A percentile compares a stretch with the other conserved stretches of the same genome.
phyloP scores from a whole-genome alignment of 2,888 invertebrate species.

The Serrognathus titanus region DNA sequence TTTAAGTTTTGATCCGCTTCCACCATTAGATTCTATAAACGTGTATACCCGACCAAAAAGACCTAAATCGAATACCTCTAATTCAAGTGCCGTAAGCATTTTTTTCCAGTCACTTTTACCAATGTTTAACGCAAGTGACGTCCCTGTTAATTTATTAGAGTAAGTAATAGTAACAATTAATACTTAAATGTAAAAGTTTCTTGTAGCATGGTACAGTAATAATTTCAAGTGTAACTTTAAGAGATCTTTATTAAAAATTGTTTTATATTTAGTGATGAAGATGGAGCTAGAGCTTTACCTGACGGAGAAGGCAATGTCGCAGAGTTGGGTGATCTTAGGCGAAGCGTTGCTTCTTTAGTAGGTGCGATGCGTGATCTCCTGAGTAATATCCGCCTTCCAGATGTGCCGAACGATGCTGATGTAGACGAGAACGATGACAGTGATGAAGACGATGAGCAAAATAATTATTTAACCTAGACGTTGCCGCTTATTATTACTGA shows the following conservation, averaged over 20 bases:
- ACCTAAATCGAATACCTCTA: conserved; percentile 32
- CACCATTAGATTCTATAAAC: conserved; percentile 71
- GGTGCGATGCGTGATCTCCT: conserved; percentile 72
- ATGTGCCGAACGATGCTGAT: conserved; percentile 54
- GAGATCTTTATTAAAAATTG: too few species aligned
- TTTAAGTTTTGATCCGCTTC: conserved; percentile 74
- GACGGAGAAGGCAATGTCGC: conserved; percentile 43
- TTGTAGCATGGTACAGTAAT: too few species aligned
- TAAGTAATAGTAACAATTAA: conserved; percentile 20
- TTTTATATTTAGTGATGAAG: conserved; percentile 25
- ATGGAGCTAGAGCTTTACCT: conserved; percentile 31
- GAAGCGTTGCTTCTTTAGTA: conserved; percentile 63
- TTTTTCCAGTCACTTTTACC: conserved; percentile 73
- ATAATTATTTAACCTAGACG: conserved; percentile 46
- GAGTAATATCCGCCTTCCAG: conserved; percentile 61
- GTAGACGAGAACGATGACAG: conserved; percentile 53
- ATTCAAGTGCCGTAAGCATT: conserved; percentile 50
- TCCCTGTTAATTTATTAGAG: conserved; percentile 31
- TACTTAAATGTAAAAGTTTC: neutral
- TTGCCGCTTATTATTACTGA: neutral
- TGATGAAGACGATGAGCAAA: conserved; percentile 51
- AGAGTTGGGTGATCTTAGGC: conserved; percentile 53
- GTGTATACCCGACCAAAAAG: conserved; percentile 60
- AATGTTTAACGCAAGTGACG: conserved; percentile 54
- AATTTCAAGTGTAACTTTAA: too few species aligned